Evolutionary conservation across 2,113 vertebrate species (phyloP).

Genomic region (Cyanoramphus novaezelandiae): DNA sequence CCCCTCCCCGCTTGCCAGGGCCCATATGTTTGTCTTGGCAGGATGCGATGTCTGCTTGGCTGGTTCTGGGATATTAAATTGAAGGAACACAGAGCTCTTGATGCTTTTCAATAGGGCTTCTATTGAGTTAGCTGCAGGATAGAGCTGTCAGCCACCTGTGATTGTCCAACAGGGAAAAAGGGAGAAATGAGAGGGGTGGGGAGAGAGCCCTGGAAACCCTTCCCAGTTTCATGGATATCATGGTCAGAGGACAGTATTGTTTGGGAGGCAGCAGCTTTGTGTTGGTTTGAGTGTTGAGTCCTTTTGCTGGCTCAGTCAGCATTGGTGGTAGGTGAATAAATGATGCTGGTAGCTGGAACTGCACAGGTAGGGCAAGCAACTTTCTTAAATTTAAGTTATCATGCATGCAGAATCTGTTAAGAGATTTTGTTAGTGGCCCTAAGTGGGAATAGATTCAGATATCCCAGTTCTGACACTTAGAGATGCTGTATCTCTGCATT

Average conservation of each 20-base stretch:
- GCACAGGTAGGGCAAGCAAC: fast-evolving
- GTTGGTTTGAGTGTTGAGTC: neutral
- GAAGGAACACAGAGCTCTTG: slow-evolving; percentile 91
- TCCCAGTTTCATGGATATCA: neutral
- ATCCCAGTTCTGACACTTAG: neutral
- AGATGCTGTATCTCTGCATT: fast-evolving
- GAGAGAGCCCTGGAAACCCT: neutral
- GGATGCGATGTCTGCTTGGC: slow-evolving; percentile 86
- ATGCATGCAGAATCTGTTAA: fast-evolving
- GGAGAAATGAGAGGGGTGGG: neutral
- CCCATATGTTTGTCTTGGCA: slow-evolving; percentile 94
- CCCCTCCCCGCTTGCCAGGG: slow-evolving; percentile 78
- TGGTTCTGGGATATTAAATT: slow-evolving; percentile 80
- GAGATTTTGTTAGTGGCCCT: neutral
- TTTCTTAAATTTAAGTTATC: neutral
- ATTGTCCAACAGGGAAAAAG: slow-evolving; percentile 59
- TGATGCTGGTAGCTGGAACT: neutral
- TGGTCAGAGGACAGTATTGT: neutral
- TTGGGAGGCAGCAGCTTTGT: neutral
- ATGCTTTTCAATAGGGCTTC: slow-evolving; percentile 82
- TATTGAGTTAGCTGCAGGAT: slow-evolving; percentile 73
- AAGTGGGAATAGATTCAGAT: neutral
- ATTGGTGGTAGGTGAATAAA: neutral
- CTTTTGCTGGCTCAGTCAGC: neutral
- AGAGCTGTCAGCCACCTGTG: slow-evolving; percentile 78